phyloP scores from a whole-genome alignment of 1,140 invertebrate species.

The Heliconius eleuchia region DNA sequence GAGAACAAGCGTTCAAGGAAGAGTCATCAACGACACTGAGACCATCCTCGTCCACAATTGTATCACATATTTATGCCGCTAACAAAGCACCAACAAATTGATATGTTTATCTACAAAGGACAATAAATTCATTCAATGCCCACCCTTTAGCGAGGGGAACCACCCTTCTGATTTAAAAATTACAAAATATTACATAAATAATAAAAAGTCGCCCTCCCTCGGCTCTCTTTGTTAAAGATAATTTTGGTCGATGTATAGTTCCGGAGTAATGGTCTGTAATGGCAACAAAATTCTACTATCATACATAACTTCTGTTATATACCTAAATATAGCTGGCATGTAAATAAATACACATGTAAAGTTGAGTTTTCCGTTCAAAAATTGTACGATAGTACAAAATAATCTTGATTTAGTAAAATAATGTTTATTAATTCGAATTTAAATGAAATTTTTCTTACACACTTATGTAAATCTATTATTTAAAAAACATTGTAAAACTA shows the following conservation, averaged over 20 bases:
- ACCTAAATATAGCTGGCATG: not conserved
- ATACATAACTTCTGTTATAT: constrained; percentile 64
- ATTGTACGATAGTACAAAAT: too few relatives aligned
- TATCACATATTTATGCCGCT: constrained; percentile 71
- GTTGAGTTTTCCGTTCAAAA: not conserved
- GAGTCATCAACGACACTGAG: constrained; percentile 64
- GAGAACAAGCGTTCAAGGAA: constrained; percentile 51
- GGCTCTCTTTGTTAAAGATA: constrained; percentile 56
- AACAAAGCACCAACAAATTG: constrained; percentile 80
- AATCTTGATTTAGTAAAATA: too few relatives aligned
- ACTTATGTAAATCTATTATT: too few relatives aligned
- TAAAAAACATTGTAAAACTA: too few relatives aligned
- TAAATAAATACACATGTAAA: not conserved
- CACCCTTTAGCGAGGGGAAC: constrained; percentile 76
- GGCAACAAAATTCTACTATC: constrained; percentile 58
- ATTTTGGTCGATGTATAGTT: constrained; percentile 71
- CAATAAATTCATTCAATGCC: constrained; percentile 77
- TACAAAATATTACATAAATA: constrained; percentile 80
- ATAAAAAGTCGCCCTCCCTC: constrained; percentile 63
- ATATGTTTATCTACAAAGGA: constrained; percentile 80
- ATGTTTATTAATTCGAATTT: too few relatives aligned
- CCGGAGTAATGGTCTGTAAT: constrained; percentile 70
- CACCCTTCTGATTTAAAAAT: constrained; percentile 78
- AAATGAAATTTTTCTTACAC: too few relatives aligned
- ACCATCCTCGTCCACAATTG: constrained; percentile 57